Conservation (phyloP, 1,140 invertebrate species). For the Dreissena polymorpha region DNA sequence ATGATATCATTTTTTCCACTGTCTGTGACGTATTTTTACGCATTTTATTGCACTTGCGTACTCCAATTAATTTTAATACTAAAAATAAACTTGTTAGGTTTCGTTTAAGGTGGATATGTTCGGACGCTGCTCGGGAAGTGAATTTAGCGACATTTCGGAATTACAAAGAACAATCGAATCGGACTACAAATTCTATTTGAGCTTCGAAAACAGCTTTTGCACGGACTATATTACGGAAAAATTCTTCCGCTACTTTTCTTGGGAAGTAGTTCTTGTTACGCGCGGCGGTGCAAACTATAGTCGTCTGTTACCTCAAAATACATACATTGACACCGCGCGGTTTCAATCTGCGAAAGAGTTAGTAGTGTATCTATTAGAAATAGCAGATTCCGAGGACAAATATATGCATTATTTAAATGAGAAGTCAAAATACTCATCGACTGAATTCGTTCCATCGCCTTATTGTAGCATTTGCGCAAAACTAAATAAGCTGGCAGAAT, state of each 20-base stretch:
- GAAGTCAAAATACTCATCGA: constrained; percentile 13
- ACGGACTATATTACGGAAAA: constrained; percentile 48
- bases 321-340: constrained; percentile 21
- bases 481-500: constrained; percentile 12
- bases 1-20: too few relatives aligned
- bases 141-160: not conserved
- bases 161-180: not conserved
- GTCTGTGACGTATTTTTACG: too few relatives aligned
- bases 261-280: constrained; percentile 16
- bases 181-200: constrained; percentile 46
- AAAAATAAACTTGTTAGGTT: too few relatives aligned
- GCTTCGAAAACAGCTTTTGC: constrained; percentile 49
- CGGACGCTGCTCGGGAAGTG: constrained; percentile 6
- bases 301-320: constrained; percentile 13
- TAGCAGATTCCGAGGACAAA: not conserved
- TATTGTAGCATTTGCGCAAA: constrained; percentile 25
- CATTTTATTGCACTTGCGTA: too few relatives aligned
- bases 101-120: constrained; percentile 4
- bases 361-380: constrained; percentile 11
- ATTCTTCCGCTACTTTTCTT: constrained; percentile 17
- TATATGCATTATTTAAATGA: constrained; percentile 20
- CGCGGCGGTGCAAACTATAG: constrained; percentile 25
- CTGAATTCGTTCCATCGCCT: not conserved
- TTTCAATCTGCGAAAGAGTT: constrained; percentile 11
- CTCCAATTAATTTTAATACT: too few relatives aligned